phyloP scores from a whole-genome alignment of 2,797 vertebrate species.

The Enteromius trimaculatus region DNA sequence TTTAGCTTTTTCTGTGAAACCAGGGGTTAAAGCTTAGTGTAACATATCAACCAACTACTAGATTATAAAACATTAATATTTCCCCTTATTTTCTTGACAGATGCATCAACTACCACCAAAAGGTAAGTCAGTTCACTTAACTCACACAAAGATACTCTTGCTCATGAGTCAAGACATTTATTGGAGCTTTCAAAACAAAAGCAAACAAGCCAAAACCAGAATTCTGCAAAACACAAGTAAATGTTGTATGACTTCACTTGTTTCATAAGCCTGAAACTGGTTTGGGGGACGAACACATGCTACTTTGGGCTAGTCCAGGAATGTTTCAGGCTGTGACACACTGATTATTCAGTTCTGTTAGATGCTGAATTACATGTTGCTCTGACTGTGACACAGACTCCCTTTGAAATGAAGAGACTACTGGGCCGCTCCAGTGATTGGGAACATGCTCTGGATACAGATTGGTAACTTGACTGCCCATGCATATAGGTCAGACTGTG shows the following conservation, averaged over 20 bases:
- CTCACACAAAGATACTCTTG: neutral
- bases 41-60: neutral
- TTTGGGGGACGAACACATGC: neutral
- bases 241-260: neutral
- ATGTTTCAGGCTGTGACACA: neutral
- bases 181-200: neutral
- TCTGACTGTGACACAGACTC: neutral
- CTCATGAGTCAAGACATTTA: neutral
- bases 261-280: neutral
- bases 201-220: neutral
- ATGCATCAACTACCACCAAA: neutral
- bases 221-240: neutral
- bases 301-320: neutral
- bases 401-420: neutral
- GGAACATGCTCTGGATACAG: neutral
- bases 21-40: neutral
- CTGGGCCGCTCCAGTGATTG: neutral
- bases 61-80: neutral
- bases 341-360: neutral
- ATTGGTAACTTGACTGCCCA: neutral
- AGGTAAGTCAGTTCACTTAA: neutral
- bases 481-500: neutral
- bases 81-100: neutral
- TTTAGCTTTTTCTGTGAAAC: too few species aligned
- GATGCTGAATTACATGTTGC: neutral